Percentiles rank a stretch among this genome's conserved stretches.
Conservation (phyloP, 2,888 invertebrate genomes). For the Mystacides longicornis region DNA sequence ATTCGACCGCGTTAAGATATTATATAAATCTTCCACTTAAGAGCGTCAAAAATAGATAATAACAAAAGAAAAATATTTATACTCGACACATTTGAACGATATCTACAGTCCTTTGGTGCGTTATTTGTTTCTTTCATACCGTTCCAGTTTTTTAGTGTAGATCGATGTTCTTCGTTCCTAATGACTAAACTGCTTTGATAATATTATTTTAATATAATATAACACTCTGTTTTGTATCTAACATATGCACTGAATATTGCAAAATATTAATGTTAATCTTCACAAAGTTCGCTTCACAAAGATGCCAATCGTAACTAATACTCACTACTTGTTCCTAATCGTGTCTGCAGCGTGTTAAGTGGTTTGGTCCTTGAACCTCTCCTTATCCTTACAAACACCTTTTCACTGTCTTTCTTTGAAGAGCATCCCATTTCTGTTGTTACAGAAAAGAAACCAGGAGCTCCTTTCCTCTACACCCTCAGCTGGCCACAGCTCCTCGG, state of each 20-base stretch:
- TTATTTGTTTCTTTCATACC: too few relatives aligned
- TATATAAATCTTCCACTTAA: too few relatives aligned
- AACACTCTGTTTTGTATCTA: not conserved
- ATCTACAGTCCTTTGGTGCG: too few relatives aligned
- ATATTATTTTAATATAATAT: too few relatives aligned
- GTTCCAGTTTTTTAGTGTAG: too few relatives aligned
- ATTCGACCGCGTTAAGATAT: too few relatives aligned
- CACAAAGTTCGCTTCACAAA: not conserved
- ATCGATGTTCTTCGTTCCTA: too few relatives aligned
- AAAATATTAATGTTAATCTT: not conserved
- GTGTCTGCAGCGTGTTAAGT: not conserved
- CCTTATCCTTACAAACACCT: slow-evolving; percentile 4
- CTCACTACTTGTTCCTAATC: not conserved
- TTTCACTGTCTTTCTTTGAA: slow-evolving; percentile 18
- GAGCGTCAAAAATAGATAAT: too few relatives aligned
- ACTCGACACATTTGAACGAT: too few relatives aligned
- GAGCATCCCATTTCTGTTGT: slow-evolving; percentile 32
- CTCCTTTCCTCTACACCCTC: slow-evolving; percentile 31
- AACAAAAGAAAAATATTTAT: too few relatives aligned
- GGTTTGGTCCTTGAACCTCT: slow-evolving; percentile 4
- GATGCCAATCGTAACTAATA: not conserved
- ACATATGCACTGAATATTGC: not conserved
- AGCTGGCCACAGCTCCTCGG: slow-evolving; percentile 22
- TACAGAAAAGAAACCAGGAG: slow-evolving; percentile 48
- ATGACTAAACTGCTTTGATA: too few relatives aligned